These are phyloP conservation scores for Pseudomyrmex pallidus DNA, from an alignment of 1,140 invertebrate genomes.

Conservation along the genomic window DNA sequence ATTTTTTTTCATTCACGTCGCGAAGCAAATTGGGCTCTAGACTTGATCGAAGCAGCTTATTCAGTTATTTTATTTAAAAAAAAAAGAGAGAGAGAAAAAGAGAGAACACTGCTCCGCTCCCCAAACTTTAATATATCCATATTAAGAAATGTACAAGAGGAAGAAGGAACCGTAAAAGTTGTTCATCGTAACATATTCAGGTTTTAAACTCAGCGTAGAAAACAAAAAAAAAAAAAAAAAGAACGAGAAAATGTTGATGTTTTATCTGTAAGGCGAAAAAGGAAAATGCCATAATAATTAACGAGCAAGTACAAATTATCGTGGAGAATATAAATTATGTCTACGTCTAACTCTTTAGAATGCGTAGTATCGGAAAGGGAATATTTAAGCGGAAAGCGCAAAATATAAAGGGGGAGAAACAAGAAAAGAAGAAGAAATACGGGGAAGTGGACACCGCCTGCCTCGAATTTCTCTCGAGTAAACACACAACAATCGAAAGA, in stretches of 20 bases:
- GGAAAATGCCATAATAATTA: conserved; percentile 84
- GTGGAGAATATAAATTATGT: conserved; percentile 77
- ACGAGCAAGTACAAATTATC: conserved; percentile 85
- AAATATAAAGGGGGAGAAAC: conserved; percentile 5
- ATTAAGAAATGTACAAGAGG: conserved; percentile 76
- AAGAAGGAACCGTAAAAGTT: conserved; percentile 77
- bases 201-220: conserved; percentile 80
- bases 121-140: conserved; percentile 68
- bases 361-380: conserved; percentile 70
- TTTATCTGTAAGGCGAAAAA: conserved; percentile 75
- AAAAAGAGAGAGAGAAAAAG: neutral
- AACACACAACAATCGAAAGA: neutral
- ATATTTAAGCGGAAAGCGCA: conserved; percentile 68
- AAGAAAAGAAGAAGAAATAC: conserved; percentile 55
- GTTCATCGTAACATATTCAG: conserved; percentile 82
- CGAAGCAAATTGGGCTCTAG: neutral
- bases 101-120: conserved; percentile 68
- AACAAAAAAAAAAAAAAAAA: conserved; percentile 4
- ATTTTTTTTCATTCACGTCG: neutral
- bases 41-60: neutral
- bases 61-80: neutral
- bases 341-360: conserved; percentile 79
- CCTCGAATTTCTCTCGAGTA: conserved; percentile 23
- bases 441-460: neutral
- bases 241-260: conserved; percentile 77